phyloP scores from a whole-genome alignment of 2,797 vertebrate genomes.

The Helicolenus hilgendorfi region DNA sequence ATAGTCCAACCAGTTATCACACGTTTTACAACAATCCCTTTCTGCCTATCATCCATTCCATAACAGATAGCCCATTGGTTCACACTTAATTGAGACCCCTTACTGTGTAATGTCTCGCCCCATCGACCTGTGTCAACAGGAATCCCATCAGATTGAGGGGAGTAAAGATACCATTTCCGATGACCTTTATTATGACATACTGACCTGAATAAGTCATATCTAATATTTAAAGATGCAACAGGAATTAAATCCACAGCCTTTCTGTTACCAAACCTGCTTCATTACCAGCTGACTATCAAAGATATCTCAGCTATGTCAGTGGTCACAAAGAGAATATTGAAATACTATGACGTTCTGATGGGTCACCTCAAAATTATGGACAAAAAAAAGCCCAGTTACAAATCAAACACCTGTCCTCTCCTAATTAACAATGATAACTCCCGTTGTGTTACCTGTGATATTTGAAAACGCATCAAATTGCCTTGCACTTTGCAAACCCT shows the following conservation, averaged over 20 bases:
- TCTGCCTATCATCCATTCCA: background rate
- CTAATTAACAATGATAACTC: background rate
- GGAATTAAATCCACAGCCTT: background rate
- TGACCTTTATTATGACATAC: background rate
- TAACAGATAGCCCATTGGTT: background rate
- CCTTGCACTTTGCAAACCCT: background rate
- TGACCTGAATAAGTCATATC: background rate
- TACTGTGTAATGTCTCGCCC: background rate
- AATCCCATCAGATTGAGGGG: background rate
- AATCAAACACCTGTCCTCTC: background rate
- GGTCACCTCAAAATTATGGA: background rate
- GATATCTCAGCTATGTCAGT: background rate
- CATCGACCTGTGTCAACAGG: background rate
- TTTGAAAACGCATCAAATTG: background rate
- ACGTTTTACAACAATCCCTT: background rate
- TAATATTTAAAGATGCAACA: background rate
- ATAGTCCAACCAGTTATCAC: background rate
- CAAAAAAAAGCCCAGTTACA: background rate
- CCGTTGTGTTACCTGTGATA: background rate
- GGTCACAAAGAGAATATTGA: background rate
- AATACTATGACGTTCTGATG: background rate
- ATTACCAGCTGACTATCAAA: background rate
- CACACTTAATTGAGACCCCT: background rate
- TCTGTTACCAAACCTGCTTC: background rate
- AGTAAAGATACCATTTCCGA: background rate